Evolutionary conservation across 2,888 invertebrate genomes (phyloP).

Genomic region (Leptinotarsa rubiginosa): DNA sequence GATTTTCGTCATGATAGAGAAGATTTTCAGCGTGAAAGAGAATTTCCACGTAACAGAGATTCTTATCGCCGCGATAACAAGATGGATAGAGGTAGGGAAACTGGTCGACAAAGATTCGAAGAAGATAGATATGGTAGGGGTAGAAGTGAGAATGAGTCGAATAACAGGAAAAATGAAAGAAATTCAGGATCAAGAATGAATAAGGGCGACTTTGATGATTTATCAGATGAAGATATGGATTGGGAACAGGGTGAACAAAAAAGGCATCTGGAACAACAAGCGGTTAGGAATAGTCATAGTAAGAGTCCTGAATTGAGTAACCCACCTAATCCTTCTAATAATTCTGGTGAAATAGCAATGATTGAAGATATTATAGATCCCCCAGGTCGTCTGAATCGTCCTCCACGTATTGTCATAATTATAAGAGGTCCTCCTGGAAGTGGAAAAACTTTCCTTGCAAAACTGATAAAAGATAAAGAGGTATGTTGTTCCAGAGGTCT

Average conservation of each 20-base stretch:
- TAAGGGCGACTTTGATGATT: constrained; percentile 50
- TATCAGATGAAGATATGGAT: constrained; percentile 51
- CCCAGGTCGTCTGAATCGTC: constrained; percentile 85
- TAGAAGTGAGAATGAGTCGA: constrained; percentile 15
- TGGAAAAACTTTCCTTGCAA: constrained; percentile 92
- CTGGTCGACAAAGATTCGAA: constrained; percentile 15
- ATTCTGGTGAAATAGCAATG: constrained; percentile 45
- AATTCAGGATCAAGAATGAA: constrained; percentile 10
- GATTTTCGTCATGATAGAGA: constrained; percentile 11
- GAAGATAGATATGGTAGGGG: constrained; percentile 28
- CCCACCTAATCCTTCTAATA: constrained; percentile 43
- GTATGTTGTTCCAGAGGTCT: constrained; percentile 59
- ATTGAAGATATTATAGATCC: constrained; percentile 86
- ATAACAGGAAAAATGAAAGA: constrained; percentile 19
- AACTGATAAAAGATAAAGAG: constrained; percentile 85
- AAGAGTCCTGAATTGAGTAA: constrained; percentile 44
- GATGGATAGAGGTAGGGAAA: constrained; percentile 12
- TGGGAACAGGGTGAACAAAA: constrained; percentile 42
- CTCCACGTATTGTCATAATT: constrained; percentile 85
- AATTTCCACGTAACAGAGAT: constrained; percentile 13
- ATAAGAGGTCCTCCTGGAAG: constrained; percentile 94
- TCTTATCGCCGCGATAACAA: constrained; percentile 16
- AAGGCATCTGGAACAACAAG: constrained; percentile 33
- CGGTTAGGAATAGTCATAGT: constrained; percentile 31
- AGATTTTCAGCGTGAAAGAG: constrained; percentile 5